Evolutionary conservation across 1,140 invertebrate species (phyloP).

Genomic region (Drosophila mojavensis): DNA sequence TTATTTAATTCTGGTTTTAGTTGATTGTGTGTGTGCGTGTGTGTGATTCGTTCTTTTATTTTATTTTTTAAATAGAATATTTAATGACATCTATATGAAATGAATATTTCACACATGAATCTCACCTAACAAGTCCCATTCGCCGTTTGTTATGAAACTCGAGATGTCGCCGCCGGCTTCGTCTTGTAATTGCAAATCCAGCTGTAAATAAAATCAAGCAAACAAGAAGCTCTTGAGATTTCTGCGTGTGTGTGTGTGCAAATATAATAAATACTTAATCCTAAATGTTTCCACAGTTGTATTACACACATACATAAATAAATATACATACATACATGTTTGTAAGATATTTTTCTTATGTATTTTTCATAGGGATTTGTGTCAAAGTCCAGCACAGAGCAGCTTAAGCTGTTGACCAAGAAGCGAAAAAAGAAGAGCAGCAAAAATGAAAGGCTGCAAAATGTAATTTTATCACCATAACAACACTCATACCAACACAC

Average conservation of each 20-base stretch:
- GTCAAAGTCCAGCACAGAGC: slow-evolving; percentile 35
- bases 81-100: too few relatives aligned
- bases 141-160: slow-evolving; percentile 98
- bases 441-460: slow-evolving; percentile 25
- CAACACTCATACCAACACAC: neutral
- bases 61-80: too few relatives aligned
- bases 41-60: too few relatives aligned
- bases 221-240: slow-evolving; percentile 7
- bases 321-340: neutral
- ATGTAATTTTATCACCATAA: slow-evolving; percentile 47
- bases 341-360: slow-evolving; percentile 20
- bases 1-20: neutral
- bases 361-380: slow-evolving; percentile 34
- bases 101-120: too few relatives aligned
- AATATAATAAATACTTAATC: slow-evolving; percentile 6
- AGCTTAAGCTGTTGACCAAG: slow-evolving; percentile 41
- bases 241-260: neutral
- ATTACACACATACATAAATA: neutral
- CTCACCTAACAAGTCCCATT: slow-evolving; percentile 99
- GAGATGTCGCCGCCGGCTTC: slow-evolving; percentile 95
- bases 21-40: too few relatives aligned
- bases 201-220: slow-evolving; percentile 85
- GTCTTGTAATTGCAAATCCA: slow-evolving; percentile 96
- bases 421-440: too few relatives aligned
- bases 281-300: slow-evolving; percentile 6